These are phyloP conservation scores for Poeciliopsis prolifica DNA, from an alignment of 2,113 vertebrate species.

Conservation along the genomic window DNA sequence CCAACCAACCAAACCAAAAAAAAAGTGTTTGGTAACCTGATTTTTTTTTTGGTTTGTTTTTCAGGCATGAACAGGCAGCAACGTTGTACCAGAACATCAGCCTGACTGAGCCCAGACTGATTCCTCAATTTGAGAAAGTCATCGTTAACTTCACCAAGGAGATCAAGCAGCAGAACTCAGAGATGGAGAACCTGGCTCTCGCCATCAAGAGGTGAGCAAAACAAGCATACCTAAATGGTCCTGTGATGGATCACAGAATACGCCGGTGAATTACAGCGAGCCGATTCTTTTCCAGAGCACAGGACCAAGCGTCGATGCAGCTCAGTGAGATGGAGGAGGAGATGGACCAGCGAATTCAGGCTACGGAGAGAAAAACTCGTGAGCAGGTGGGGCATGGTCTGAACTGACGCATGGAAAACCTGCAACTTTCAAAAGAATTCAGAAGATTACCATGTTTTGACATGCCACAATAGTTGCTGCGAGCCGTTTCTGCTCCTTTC, in stretches of 20 bases:
- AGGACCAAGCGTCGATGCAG: slow-evolving; percentile 92
- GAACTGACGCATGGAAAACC: background rate
- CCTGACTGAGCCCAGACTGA: slow-evolving; percentile 88
- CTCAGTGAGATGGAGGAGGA: slow-evolving; percentile 95
- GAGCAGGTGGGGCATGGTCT: slow-evolving; percentile 80
- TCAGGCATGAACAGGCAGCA: slow-evolving; percentile 88
- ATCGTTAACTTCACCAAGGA: slow-evolving; percentile 90
- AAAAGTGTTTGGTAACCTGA: background rate
- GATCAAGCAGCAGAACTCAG: slow-evolving; percentile 90
- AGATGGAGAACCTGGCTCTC: slow-evolving; percentile 93
- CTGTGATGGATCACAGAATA: background rate
- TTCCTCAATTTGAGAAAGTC: slow-evolving; percentile 90
- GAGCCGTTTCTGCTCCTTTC: background rate
- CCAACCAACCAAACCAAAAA: background rate
- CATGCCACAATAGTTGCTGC: background rate
- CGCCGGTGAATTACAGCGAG: background rate
- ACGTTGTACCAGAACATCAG: slow-evolving; percentile 93
- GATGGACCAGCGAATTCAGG: slow-evolving; percentile 94
- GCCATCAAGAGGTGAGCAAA: slow-evolving; percentile 89
- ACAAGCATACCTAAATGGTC: background rate
- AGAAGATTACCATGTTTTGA: background rate
- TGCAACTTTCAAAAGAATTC: background rate
- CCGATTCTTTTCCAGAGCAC: slow-evolving; percentile 81
- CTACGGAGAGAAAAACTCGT: slow-evolving; percentile 83
- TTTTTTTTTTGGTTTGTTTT: background rate